Evolutionary conservation across 2,797 vertebrate genomes (phyloP), one percentile per base, ranked within the genome.

Genomic region (Buceros bicornis): DNA sequence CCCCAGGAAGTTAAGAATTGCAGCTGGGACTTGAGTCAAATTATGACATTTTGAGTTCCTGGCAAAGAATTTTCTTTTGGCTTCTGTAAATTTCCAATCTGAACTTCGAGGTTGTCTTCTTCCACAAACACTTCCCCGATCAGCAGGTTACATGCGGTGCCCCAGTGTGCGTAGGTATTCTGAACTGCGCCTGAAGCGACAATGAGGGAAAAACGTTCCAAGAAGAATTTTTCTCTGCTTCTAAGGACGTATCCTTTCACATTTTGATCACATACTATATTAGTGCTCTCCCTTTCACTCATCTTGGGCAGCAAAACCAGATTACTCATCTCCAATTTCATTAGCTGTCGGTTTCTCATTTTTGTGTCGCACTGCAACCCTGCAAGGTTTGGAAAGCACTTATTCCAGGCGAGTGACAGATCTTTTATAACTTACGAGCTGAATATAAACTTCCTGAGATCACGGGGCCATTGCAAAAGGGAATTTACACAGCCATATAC

Each of bases 261-360:
- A 37, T 90, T 96, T 95, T 82, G 72, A 89, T 93, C 90, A 37
- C 82, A 66, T 17, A 6, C 31, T 73, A 48, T 67, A 8, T 92
- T 94, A 92, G 82, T 74, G 82, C 70, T 95, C 82, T 90, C 65
- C 79, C 72, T 88, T 82, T 95, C 81, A 67, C 79, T 87, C 80
- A 16, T 70, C 50, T 84, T 87, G 83, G 90, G 71, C 93, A 95
- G 43, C 50, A 60, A 67, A 90, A 92, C 90, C 20, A 31, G 64
- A 95, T 94, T 96, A 87, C 80, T 97, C 90, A 95, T 73, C 78
- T 74, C n/a, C 71, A 57, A 0, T 95, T 95, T 95, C 79, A 93
- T 96, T 95, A 95, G 81, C 81, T 91, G 73, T 53, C 19, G 0
- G 10, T 71, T 95, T 91, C 77, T 92, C 91, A 82, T 84, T 96